Evolutionary conservation across 1,140 invertebrate species (phyloP).

Genomic region (Papilio polyxenes): DNA sequence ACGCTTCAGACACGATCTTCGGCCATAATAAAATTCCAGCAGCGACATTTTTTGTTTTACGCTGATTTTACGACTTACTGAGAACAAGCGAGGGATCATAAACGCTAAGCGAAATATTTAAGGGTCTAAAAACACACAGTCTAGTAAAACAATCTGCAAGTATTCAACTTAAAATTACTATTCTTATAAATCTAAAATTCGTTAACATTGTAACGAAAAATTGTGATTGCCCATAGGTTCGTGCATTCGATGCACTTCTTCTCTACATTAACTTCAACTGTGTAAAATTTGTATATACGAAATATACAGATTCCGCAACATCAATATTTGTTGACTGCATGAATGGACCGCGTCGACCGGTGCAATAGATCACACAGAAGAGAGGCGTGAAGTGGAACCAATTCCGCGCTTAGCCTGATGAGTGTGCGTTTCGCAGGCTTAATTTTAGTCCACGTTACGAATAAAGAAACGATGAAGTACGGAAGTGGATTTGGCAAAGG

Average conservation of each 20-base stretch:
- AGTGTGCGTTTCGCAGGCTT: too few relatives aligned
- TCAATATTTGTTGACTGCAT: too few relatives aligned
- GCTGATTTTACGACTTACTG: conserved; percentile 26
- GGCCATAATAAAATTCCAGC: conserved; percentile 18
- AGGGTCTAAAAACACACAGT: conserved; percentile 19
- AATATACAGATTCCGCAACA: too few relatives aligned
- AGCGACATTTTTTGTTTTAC: conserved; percentile 25
- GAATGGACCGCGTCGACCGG: too few relatives aligned
- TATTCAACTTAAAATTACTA: neutral
- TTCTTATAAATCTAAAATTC: neutral
- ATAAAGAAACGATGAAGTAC: too few relatives aligned
- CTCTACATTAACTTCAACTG: too few relatives aligned
- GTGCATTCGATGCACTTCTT: too few relatives aligned
- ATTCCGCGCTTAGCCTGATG: too few relatives aligned
- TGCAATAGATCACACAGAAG: too few relatives aligned
- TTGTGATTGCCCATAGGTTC: neutral
- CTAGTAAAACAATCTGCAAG: neutral
- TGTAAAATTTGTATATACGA: neutral
- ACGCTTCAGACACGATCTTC: conserved; percentile 23
- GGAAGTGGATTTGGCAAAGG: too few relatives aligned
- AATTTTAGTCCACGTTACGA: too few relatives aligned
- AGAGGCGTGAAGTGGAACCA: too few relatives aligned
- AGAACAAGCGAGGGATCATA: conserved; percentile 14
- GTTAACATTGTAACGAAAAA: neutral
- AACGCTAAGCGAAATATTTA: conserved; percentile 23